These are phyloP conservation scores for Albula glossodonta DNA, from an alignment of 2,113 vertebrate species.

Conservation along the genomic window DNA sequence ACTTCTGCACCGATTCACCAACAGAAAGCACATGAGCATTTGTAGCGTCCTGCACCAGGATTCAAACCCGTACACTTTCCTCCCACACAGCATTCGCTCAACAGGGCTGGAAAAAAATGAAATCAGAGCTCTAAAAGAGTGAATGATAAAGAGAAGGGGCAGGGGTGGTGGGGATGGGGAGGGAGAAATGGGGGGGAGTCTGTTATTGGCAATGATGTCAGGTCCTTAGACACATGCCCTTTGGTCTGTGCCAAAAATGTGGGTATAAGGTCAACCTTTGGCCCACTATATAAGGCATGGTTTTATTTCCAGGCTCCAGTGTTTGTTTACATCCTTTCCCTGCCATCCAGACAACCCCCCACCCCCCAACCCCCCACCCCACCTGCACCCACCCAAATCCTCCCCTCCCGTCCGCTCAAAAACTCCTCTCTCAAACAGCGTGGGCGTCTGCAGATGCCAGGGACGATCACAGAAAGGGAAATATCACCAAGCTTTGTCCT, in stretches of 20 bases:
- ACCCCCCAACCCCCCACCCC: not conserved
- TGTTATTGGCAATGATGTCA: not conserved
- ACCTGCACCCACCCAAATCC: not conserved
- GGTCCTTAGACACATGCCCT: not conserved
- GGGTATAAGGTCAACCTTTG: not conserved
- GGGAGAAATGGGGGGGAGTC: not conserved
- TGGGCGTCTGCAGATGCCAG: not conserved
- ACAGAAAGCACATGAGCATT: not conserved
- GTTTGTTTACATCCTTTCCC: conserved; percentile 15
- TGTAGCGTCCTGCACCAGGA: too few relatives aligned
- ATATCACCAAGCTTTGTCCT: not conserved
- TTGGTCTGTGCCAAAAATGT: not conserved
- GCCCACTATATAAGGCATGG: conserved; percentile 25
- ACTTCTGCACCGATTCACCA: not conserved
- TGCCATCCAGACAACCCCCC: not conserved
- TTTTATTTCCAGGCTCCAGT: conserved; percentile 32
- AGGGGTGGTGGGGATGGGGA: not conserved
- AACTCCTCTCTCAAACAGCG: not conserved
- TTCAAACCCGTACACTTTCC: too few relatives aligned
- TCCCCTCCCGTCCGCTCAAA: not conserved
- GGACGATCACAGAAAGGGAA: not conserved
- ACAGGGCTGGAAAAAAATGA: too few relatives aligned
- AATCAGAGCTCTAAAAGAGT: not conserved
- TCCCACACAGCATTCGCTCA: too few relatives aligned
- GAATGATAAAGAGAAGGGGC: not conserved